A percentile compares a stretch with the other conserved stretches of the same genome.
Conservation (phyloP, 2,888 invertebrate genomes). For the Hoplodrina blanda region DNA sequence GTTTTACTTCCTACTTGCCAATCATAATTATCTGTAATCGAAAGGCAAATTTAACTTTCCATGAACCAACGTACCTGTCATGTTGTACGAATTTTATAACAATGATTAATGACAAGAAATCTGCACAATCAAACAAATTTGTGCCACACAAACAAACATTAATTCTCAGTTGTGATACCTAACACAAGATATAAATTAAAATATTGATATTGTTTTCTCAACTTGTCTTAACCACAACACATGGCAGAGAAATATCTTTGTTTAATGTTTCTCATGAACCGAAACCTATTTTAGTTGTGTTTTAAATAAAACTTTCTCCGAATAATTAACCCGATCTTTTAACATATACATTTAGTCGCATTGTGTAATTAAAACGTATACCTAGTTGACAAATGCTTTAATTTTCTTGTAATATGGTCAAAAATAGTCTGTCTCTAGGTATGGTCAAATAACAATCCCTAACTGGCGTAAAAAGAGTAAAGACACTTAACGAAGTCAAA, state of each 20-base stretch:
- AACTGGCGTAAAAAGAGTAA: too few relatives aligned
- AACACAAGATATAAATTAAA: neutral
- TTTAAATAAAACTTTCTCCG: constrained; percentile 27
- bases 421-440: constrained; percentile 6
- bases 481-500: too few relatives aligned
- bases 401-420: constrained; percentile 15
- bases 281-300: constrained; percentile 18
- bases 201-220: constrained; percentile 9
- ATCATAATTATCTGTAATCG: constrained; percentile 43
- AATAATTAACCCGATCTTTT: constrained; percentile 40
- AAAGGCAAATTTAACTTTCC: constrained; percentile 37
- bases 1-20: constrained; percentile 36
- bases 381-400: constrained; percentile 19
- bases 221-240: constrained; percentile 15
- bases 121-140: neutral
- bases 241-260: constrained; percentile 21
- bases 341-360: constrained; percentile 32
- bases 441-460: too few relatives aligned
- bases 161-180: constrained; percentile 1
- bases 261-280: constrained; percentile 39
- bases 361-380: constrained; percentile 28
- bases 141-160: constrained; percentile 2
- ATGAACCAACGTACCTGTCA: constrained; percentile 34
- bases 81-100: constrained; percentile 35
- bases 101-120: constrained; percentile 44